These are phyloP conservation scores for Lapara coniferarum DNA, from an alignment of 2,888 invertebrate species.

Conservation along the genomic window DNA sequence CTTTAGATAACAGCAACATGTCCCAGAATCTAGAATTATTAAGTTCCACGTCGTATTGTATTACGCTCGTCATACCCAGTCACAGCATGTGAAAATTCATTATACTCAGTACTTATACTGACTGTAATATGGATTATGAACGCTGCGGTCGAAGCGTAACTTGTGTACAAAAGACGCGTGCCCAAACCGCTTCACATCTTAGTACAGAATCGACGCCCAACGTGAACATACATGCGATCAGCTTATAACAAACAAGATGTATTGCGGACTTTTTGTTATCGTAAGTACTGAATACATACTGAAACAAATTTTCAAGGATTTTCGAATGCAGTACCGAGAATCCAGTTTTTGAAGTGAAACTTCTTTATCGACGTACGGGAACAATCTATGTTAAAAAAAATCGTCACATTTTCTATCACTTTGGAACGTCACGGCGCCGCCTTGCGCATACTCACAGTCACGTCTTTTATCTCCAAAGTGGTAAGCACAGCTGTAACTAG, in stretches of 20 bases:
- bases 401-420: too few relatives aligned
- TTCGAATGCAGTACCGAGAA: conserved; percentile 11
- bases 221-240: not conserved
- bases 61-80: too few relatives aligned
- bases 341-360: conserved; percentile 2
- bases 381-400: not conserved
- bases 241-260: not conserved
- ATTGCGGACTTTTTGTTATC: conserved; percentile 22
- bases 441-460: too few relatives aligned
- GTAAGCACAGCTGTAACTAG: too few relatives aligned
- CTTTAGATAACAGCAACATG: too few relatives aligned
- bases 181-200: not conserved
- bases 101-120: not conserved
- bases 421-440: too few relatives aligned
- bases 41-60: too few relatives aligned
- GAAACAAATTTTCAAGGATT: conserved; percentile 20
- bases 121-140: not conserved
- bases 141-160: not conserved
- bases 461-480: too few relatives aligned
- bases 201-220: not conserved
- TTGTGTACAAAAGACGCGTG: conserved; percentile 11
- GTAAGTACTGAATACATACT: conserved; percentile 30
- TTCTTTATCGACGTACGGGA: not conserved
- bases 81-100: too few relatives aligned
- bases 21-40: too few relatives aligned